phyloP scores from a whole-genome alignment of 2,888 invertebrate species.

The Scaptomyza flava region DNA sequence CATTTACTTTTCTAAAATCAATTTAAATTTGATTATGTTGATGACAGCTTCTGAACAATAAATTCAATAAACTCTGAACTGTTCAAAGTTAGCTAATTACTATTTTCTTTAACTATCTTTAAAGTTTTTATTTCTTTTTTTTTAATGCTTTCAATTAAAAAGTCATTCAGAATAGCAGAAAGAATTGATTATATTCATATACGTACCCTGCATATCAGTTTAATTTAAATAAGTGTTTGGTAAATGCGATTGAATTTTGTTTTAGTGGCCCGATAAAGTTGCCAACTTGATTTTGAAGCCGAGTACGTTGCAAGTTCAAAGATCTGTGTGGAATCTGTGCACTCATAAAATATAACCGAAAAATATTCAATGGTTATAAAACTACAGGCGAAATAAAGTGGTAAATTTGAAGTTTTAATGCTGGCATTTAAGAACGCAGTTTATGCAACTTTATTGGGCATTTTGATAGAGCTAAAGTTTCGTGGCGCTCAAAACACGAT shows the following conservation, averaged over 20 bases:
- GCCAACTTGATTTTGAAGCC: conserved; percentile 19
- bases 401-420: conserved; percentile 56
- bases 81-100: too few relatives aligned
- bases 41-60: too few relatives aligned
- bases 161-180: too few relatives aligned
- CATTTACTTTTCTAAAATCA: not conserved
- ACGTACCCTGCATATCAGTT: not conserved
- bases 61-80: too few relatives aligned
- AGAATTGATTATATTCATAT: too few relatives aligned
- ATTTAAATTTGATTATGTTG: conserved; percentile 1
- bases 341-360: conserved; percentile 55
- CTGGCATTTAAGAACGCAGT: conserved; percentile 17
- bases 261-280: conserved; percentile 20
- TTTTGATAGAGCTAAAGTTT: not conserved
- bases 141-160: too few relatives aligned
- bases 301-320: conserved; percentile 17
- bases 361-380: conserved; percentile 38
- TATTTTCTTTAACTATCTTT: too few relatives aligned
- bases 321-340: conserved; percentile 54
- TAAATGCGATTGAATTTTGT: conserved; percentile 25
- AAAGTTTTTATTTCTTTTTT: too few relatives aligned
- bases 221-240: conserved; percentile 10
- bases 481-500: not conserved
- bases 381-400: conserved; percentile 54
- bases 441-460: conserved; percentile 3